Base-by-base conservation (phyloP, 2,797 vertebrate genomes). In the Muraenolepis orangiensis region DNA sequence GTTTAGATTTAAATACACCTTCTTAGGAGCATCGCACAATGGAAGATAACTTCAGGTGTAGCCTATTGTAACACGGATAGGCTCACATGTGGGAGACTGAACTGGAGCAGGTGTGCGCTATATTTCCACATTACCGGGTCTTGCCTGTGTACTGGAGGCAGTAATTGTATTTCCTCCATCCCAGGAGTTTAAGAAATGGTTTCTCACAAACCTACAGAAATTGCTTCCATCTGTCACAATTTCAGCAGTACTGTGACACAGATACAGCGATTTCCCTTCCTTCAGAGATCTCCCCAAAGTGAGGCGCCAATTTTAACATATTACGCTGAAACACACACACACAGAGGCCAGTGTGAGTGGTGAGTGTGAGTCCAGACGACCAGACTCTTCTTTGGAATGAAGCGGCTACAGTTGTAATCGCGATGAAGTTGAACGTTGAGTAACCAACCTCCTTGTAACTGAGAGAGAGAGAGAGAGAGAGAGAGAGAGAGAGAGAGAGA, bases 161-260 rank as follows among this genome's bases (percentile, higher is more conserved):
- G 76, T 88, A 82, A 90, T 89, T 86, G 82, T 83, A 81, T 89
- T 89, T 84, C 61, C 71, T 76, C 72, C 69, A 72, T 85, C 74
- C 6, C 4, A 82, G 85, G 87, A 86, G 86, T 85, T n/a, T n/a
- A 74, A 40, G 85, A 89, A 85, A 85, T 78, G 82, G 87, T 79
- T 71, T 84, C 75, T 28, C 76, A 81, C 76, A 81, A 80, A 87
- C 78, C 82, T 75, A 76, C 76, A 81, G 73, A 90, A 87, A 91
- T 89, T 91, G 84, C n/a, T n/a, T n/a, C n/a, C 84, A 91, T 91
- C 90, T 74, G 83, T 92, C 91, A 91, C 86, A 82, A 84, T 91
- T 90, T 90, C 80, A 85, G 85, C 78, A 64, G 78, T 40, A 83
- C 77, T 72, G 78, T 87, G 87, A 89, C 89, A 87, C 81, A 67